Conservation (phyloP, 2,888 invertebrate species). For the Seladonia tumulorum region DNA sequence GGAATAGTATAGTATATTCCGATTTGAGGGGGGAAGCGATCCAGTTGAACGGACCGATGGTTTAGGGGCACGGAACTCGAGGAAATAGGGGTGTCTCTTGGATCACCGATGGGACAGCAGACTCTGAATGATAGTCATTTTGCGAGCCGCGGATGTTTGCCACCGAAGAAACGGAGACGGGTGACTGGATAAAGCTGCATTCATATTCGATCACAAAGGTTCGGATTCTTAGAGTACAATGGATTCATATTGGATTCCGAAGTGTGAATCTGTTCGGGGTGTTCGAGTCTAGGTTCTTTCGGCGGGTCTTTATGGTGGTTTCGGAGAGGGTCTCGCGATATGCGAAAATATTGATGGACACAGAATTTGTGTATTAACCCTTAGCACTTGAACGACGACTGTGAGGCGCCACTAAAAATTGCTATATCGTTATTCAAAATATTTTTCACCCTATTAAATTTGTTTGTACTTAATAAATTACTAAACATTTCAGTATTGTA, state of each 20-base stretch:
- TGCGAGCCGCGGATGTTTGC: neutral
- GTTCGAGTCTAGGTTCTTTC: neutral
- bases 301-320: neutral
- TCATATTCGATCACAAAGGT: slow-evolving; percentile 5
- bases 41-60: neutral
- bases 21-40: neutral
- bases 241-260: neutral
- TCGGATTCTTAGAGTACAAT: neutral
- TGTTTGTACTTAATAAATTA: too few relatives aligned
- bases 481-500: too few relatives aligned
- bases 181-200: neutral
- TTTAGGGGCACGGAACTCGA: neutral
- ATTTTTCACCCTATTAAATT: too few relatives aligned
- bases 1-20: neutral
- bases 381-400: too few relatives aligned
- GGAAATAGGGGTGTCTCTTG: neutral
- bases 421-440: too few relatives aligned
- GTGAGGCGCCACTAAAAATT: too few relatives aligned
- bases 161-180: neutral
- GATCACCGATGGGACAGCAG: neutral
- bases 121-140: neutral
- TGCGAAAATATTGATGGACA: neutral
- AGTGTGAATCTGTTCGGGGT: neutral
- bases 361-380: neutral
- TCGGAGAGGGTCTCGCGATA: neutral